Base-by-base conservation (phyloP, 2,888 invertebrate genomes). In the Subacronicta megacephala region DNA sequence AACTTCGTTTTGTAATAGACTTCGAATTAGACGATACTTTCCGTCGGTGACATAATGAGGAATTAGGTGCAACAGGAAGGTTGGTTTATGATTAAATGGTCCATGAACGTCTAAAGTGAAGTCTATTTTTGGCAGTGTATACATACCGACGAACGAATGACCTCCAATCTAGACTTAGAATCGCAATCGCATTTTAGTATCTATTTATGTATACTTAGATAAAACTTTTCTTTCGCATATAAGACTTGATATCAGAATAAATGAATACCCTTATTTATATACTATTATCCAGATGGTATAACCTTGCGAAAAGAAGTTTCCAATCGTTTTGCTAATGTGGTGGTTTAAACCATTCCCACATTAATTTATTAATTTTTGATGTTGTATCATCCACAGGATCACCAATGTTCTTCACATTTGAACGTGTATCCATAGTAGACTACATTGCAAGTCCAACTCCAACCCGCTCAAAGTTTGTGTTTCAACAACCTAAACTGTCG, bases 401-500 rank as follows among this genome's bases (percentile, higher is more conserved):
- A 0, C 95, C 96, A 2, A 91, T 96, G 86, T 96, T 96, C 76
- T 90, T 96, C 54, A 95, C 95, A 0, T 79, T 89, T 1, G 95
- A 96, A 77, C 93, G 96, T 3, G 87, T 96, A 45, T 89, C 94
- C 0, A 90, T 95, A 18, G 95, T 96, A 5, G 95, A 96, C 70
- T 97, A 96, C 77, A 95, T 96, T 44, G 95, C 96, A 29, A 95
- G 96, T 87, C 96, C 96, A 12, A 95, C 96, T 0, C 95, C 95
- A 1, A 96, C 96, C 0, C 89, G 95, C 69, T 96, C 96, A 0
- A 95, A 95, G 74, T 96, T 97, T 80, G 95, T 97, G 16, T 97
- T 97, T 81, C 95, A 96, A 45, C 95, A 96, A 80, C 97, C 97
- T 1, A 96, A 96, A 77, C 81, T 97, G 5, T 96, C 97, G 0